Evolutionary conservation across 2,888 invertebrate genomes (phyloP).

Genomic region (Tupiocoris notatus): DNA sequence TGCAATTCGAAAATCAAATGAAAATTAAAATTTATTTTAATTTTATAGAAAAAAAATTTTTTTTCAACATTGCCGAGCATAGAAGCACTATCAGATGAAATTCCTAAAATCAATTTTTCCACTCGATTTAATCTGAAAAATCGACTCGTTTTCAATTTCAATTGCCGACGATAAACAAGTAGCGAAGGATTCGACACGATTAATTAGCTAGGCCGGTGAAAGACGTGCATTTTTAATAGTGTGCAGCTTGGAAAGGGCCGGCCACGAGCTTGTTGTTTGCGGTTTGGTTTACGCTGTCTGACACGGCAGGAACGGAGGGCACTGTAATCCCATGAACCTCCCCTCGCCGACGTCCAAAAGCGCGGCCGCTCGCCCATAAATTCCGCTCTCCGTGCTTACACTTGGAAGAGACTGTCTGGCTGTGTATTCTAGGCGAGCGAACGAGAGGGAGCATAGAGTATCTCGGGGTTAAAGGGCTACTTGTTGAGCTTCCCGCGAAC

Average conservation of each 20-base stretch:
- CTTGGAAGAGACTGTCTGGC: background rate
- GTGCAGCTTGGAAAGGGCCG: background rate
- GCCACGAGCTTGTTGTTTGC: slow-evolving; percentile 19
- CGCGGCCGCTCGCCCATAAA: background rate
- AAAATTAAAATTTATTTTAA: too few species aligned
- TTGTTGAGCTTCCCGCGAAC: background rate
- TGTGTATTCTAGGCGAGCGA: background rate
- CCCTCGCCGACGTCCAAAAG: background rate
- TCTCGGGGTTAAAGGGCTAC: background rate
- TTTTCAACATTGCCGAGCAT: too few species aligned
- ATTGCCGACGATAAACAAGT: too few species aligned
- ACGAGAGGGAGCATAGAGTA: background rate
- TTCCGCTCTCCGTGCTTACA: background rate
- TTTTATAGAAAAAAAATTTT: too few species aligned
- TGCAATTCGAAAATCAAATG: too few species aligned
- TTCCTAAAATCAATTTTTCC: too few species aligned
- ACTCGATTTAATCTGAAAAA: too few species aligned
- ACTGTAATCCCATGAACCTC: slow-evolving; percentile 32
- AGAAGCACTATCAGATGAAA: too few species aligned
- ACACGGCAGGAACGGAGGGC: slow-evolving; percentile 5
- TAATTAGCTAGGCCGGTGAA: background rate
- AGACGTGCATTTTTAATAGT: background rate
- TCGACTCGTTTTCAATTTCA: too few species aligned
- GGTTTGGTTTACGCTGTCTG: slow-evolving; percentile 34
- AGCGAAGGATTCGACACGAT: background rate